Conservation (phyloP, 2,113 vertebrate species). For the Menidia beryllina region DNA sequence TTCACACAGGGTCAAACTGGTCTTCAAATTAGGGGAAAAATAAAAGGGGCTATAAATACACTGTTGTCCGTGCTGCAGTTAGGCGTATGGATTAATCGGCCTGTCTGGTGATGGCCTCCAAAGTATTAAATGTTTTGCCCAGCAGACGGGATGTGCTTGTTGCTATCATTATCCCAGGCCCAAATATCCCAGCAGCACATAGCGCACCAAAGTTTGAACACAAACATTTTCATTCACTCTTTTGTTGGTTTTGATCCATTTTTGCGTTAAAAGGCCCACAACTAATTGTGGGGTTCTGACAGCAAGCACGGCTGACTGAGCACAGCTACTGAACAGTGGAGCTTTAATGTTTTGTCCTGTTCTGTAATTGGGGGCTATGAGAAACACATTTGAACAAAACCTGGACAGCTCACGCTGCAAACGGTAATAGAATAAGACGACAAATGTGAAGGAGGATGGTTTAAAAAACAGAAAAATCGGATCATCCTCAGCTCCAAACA, state of each 20-base stretch:
- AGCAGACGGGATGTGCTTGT: background rate
- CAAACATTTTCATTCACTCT: no score
- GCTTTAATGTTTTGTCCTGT: no score
- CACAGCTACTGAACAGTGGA: no score
- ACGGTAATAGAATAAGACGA: no score
- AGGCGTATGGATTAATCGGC: background rate
- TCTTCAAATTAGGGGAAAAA: conserved; percentile 19
- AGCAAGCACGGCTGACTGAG: no score
- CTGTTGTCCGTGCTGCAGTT: background rate
- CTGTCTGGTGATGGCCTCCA: background rate
- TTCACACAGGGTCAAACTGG: conserved; percentile 34
- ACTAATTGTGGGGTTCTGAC: no score
- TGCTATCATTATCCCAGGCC: background rate
- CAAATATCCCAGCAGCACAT: background rate
- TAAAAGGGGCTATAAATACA: conserved; percentile 14
- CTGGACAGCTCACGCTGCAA: no score
- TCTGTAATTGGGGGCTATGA: no score
- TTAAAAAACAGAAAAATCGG: background rate
- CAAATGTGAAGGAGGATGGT: background rate
- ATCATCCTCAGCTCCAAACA: background rate
- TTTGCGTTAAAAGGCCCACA: no score
- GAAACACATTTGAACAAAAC: no score
- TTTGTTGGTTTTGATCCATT: no score
- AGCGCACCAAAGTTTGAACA: no score
- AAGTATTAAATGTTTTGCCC: background rate